Conservation (phyloP, 2,113 vertebrate species). For the Trematocara zebra region DNA sequence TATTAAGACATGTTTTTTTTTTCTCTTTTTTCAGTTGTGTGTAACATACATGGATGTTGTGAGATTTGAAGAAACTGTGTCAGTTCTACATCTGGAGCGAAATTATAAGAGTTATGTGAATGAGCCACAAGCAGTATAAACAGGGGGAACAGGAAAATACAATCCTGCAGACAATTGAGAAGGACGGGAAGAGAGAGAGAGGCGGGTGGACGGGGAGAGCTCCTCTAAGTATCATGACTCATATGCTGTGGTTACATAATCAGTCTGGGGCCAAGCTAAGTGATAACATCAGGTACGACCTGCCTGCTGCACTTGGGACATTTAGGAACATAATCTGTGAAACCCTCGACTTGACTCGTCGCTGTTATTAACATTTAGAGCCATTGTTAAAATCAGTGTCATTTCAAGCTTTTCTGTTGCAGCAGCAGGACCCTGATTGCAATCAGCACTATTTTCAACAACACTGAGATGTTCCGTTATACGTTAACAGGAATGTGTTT, state of each 20-base stretch:
- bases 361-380: not conserved
- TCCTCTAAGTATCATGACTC: slow-evolving; percentile 22
- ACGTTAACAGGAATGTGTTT: not conserved
- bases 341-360: not conserved
- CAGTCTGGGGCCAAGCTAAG: slow-evolving; percentile 5
- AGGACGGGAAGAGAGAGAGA: not conserved
- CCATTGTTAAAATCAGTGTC: not conserved
- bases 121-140: not conserved
- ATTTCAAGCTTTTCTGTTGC: not conserved
- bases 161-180: not conserved
- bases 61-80: not conserved
- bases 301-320: not conserved
- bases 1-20: not conserved
- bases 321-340: not conserved
- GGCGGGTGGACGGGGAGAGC: not conserved
- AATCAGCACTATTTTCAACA: not conserved
- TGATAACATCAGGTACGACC: not conserved
- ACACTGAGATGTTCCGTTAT: not conserved
- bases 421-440: not conserved
- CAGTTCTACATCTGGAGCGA: not conserved
- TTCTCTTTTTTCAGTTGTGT: not conserved
- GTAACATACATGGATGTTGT: not conserved
- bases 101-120: not conserved
- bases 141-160: not conserved
- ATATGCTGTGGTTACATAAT: slow-evolving; percentile 22